phyloP scores from a whole-genome alignment of 37 sponge, comb jelly and placozoan genomes.

The Corticium candelabrum region DNA sequence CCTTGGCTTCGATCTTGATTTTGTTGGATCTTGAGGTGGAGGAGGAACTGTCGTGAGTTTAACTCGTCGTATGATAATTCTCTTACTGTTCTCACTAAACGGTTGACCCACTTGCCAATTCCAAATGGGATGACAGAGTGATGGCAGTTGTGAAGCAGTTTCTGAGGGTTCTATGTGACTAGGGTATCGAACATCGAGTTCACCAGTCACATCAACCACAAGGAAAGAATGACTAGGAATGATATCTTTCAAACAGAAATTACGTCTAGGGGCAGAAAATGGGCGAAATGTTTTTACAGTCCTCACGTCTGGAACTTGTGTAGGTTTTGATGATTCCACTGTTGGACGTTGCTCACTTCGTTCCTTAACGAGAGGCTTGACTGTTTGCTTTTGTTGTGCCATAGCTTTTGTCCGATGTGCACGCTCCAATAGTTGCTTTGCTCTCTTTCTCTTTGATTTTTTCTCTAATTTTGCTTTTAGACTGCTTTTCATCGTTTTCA shows the following conservation, averaged over 20 bases:
- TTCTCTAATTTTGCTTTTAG: neutral
- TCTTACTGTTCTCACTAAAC: neutral
- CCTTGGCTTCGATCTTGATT: neutral
- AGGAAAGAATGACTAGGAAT: neutral
- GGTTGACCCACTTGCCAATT: neutral
- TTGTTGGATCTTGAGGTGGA: neutral
- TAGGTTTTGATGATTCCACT: no score
- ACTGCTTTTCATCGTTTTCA: neutral
- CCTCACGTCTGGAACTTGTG: no score
- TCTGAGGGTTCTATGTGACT: neutral
- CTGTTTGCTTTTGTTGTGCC: neutral
- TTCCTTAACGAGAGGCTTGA: neutral
- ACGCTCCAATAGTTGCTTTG: neutral
- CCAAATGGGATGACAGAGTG: neutral
- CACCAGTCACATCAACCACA: neutral
- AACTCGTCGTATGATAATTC: neutral
- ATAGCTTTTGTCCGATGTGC: neutral
- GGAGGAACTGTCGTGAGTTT: neutral
- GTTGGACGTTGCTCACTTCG: neutral
- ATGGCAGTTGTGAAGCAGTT: neutral
- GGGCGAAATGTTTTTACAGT: neutral
- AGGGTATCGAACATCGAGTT: neutral
- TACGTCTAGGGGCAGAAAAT: neutral
- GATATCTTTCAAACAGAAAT: neutral
- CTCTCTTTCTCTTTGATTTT: neutral